Percentiles rank a stretch among this genome's conserved stretches.
Evolutionary conservation across 2,113 vertebrate species (phyloP).

Genomic region (Gnathonemus longibarbis): DNA sequence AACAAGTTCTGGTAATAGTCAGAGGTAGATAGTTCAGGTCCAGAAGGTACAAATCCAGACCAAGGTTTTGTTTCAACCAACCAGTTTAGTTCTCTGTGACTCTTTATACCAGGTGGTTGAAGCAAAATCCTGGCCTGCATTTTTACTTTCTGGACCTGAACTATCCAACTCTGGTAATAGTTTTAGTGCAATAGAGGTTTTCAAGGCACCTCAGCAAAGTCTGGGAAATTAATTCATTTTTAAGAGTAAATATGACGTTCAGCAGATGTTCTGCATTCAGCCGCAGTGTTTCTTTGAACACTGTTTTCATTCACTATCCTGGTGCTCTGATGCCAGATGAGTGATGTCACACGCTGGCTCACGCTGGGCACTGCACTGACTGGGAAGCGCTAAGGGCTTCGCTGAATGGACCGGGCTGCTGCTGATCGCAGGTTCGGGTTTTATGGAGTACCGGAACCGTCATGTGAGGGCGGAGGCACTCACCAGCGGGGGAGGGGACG

Average conservation of each 20-base stretch:
- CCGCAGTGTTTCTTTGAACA: not conserved
- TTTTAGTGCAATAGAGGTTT: not conserved
- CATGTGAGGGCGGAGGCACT: constrained; percentile 45
- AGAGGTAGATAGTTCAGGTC: not conserved
- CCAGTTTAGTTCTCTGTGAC: not conserved
- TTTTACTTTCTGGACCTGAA: not conserved
- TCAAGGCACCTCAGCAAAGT: not conserved
- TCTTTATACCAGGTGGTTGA: not conserved
- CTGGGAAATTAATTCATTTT: not conserved
- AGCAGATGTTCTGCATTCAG: not conserved
- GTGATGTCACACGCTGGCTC: not conserved
- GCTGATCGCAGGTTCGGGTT: not conserved
- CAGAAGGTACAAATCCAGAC: not conserved
- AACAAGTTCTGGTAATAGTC: not conserved
- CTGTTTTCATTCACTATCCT: not conserved
- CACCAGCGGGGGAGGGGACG: constrained; percentile 83
- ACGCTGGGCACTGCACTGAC: not conserved
- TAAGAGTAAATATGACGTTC: not conserved
- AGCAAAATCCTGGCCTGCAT: not conserved
- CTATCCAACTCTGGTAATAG: not conserved
- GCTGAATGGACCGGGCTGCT: not conserved
- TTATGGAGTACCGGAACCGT: not conserved
- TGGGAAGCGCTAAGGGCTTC: not conserved
- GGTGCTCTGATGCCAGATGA: not conserved
- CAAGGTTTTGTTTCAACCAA: not conserved